Evolutionary conservation across 1,140 invertebrate species (phyloP).

Genomic region (Hypothenemus hampei): DNA sequence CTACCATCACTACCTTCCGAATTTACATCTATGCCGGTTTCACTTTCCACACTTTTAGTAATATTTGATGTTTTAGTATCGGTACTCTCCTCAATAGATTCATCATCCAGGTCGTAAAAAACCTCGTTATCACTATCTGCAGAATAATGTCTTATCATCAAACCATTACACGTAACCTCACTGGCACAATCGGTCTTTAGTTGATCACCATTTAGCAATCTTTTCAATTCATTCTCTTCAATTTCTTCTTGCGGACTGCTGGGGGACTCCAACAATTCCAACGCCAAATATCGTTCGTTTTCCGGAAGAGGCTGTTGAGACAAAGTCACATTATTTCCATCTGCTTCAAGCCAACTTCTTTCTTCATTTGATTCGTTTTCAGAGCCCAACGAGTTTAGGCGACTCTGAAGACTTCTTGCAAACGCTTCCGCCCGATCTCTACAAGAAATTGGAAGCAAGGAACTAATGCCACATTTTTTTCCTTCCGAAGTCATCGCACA

Average conservation of each 20-base stretch:
- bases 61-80: slow-evolving; percentile 15
- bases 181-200: not conserved
- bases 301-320: slow-evolving; percentile 48
- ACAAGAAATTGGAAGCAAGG: slow-evolving; percentile 63
- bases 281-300: slow-evolving; percentile 54
- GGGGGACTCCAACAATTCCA: slow-evolving; percentile 57
- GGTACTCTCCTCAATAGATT: not conserved
- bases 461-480: slow-evolving; percentile 49
- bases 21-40: slow-evolving; percentile 16
- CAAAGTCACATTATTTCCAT: slow-evolving; percentile 38
- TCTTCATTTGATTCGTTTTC: slow-evolving; percentile 44
- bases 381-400: slow-evolving; percentile 61
- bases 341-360: slow-evolving; percentile 47
- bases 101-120: slow-evolving; percentile 52
- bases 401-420: slow-evolving; percentile 66
- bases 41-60: slow-evolving; percentile 21
- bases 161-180: slow-evolving; percentile 39
- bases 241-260: slow-evolving; percentile 61
- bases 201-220: slow-evolving; percentile 30
- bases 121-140: slow-evolving; percentile 50
- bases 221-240: slow-evolving; percentile 30
- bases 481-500: slow-evolving; percentile 32
- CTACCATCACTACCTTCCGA: slow-evolving; percentile 14
- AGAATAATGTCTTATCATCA: slow-evolving; percentile 13
- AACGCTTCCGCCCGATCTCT: slow-evolving; percentile 72